Conservation (phyloP, 2,113 vertebrate genomes). For the Phaethon lepturus region DNA sequence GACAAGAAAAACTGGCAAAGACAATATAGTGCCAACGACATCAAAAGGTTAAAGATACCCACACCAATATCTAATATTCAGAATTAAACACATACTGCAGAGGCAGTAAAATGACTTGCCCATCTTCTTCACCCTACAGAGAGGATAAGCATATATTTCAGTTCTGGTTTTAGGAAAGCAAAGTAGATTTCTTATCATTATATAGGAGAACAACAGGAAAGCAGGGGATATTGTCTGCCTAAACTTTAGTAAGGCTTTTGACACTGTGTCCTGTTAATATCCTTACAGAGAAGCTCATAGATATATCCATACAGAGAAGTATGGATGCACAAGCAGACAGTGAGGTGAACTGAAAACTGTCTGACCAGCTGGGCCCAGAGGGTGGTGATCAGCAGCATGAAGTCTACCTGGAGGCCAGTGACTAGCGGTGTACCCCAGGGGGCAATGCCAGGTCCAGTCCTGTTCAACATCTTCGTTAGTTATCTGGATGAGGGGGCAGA, state of each 20-base stretch:
- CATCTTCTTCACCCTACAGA: background rate
- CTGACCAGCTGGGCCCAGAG: background rate
- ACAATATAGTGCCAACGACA: fast-evolving
- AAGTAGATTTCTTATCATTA: background rate
- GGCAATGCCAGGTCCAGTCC: background rate
- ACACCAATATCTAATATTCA: background rate
- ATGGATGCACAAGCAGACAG: too few relatives aligned
- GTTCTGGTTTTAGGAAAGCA: background rate
- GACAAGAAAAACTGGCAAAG: background rate
- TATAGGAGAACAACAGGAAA: background rate
- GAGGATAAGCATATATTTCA: background rate
- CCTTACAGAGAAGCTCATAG: background rate
- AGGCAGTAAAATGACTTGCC: background rate
- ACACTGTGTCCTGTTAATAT: background rate
- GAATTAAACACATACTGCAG: background rate
- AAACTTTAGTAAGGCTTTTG: background rate
- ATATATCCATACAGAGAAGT: background rate
- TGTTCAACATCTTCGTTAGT: background rate
- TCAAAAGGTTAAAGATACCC: background rate
- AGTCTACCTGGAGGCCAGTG: background rate
- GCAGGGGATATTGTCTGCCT: background rate
- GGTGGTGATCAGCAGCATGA: fast-evolving
- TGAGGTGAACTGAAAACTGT: background rate
- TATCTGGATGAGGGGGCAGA: background rate
- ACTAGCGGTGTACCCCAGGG: background rate